Evolutionary conservation across 1,140 invertebrate species (phyloP).

Genomic region (Pteromalus puparum): DNA sequence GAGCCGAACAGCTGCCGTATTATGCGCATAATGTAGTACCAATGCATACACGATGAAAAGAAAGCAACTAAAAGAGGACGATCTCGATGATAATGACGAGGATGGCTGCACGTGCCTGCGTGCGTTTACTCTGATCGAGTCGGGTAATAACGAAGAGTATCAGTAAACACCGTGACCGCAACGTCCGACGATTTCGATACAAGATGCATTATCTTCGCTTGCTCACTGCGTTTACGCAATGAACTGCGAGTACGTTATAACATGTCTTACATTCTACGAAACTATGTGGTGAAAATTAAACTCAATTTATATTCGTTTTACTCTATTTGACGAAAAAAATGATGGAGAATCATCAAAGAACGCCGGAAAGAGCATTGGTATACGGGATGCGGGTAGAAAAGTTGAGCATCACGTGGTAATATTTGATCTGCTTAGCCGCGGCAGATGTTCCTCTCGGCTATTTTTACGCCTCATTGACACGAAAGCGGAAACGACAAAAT

Average conservation of each 20-base stretch:
- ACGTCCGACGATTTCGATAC: neutral
- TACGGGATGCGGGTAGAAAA: conserved; percentile 22
- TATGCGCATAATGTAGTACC: neutral
- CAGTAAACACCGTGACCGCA: conserved; percentile 64
- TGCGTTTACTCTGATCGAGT: conserved; percentile 68
- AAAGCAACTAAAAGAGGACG: conserved; percentile 32
- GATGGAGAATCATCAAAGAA: neutral
- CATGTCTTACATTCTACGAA: no score
- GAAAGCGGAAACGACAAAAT: conserved; percentile 62
- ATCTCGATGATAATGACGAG: conserved; percentile 43
- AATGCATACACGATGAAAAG: conserved; percentile 15
- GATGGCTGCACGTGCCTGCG: conserved; percentile 48
- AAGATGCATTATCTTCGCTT: neutral
- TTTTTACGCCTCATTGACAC: conserved; percentile 5
- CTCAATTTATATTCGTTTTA: neutral
- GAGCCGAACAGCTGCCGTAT: neutral
- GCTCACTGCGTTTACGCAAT: neutral
- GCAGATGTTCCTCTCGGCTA: neutral
- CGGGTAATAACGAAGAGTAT: conserved; percentile 68
- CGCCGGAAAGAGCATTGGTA: neutral
- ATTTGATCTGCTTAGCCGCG: neutral
- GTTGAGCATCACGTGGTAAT: neutral
- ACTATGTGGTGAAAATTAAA: neutral
- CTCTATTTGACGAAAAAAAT: neutral
- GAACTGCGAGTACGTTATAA: neutral